Percentiles rank a stretch among this genome's conserved stretches.
Evolutionary conservation across 1,140 invertebrate genomes (phyloP).

Genomic region (Limonius californicus): DNA sequence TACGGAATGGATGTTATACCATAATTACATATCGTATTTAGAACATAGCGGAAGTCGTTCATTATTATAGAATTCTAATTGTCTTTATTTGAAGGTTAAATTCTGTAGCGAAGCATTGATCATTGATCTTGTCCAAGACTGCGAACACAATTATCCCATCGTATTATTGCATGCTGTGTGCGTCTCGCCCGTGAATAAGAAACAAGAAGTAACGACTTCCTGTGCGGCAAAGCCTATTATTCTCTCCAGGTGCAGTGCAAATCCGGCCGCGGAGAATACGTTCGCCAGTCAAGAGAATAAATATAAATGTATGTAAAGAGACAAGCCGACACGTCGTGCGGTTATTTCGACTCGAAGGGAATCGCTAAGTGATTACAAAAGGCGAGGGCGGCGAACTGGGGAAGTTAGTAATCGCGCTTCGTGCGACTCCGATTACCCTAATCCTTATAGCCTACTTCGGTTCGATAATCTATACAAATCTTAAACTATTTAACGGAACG

Average conservation of each 20-base stretch:
- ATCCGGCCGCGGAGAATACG: background rate
- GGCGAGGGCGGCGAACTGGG: background rate
- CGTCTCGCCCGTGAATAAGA: background rate
- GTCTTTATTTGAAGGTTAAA: too few relatives aligned
- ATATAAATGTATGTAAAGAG: background rate
- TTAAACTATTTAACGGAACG: constrained; percentile 18
- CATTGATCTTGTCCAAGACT: too few relatives aligned
- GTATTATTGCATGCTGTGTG: constrained; percentile 5
- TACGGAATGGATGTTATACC: too few relatives aligned
- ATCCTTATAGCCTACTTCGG: constrained; percentile 14
- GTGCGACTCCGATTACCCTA: background rate
- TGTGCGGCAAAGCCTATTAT: constrained; percentile 4
- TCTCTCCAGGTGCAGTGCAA: constrained; percentile 4
- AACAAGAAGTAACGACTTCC: constrained; percentile 3
- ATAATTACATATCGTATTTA: too few relatives aligned
- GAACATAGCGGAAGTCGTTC: too few relatives aligned
- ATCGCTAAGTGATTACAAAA: constrained; percentile 9
- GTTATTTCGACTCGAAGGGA: constrained; percentile 8
- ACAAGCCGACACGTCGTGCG: constrained; percentile 3
- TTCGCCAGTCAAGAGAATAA: background rate
- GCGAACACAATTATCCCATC: too few relatives aligned
- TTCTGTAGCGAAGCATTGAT: too few relatives aligned
- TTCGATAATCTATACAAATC: constrained; percentile 19
- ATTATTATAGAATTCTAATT: too few relatives aligned
- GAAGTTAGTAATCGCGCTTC: constrained; percentile 4